Percentiles rank a stretch among this genome's conserved stretches.
phyloP scores from a whole-genome alignment of 2,113 vertebrate genomes.

The Pelecanus crispus region DNA sequence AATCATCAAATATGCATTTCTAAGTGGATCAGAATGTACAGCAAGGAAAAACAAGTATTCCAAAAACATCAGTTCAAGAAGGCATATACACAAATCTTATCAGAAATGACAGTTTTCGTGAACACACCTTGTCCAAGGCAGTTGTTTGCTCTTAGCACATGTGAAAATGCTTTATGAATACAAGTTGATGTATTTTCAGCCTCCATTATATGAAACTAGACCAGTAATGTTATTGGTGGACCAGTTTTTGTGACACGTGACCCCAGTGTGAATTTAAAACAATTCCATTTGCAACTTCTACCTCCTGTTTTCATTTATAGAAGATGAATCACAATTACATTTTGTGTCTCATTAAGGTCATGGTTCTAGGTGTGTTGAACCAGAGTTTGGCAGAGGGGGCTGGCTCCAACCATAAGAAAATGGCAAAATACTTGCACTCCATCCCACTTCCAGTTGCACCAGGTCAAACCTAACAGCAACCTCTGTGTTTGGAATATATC shows the following conservation, averaged over 20 bases:
- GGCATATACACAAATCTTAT: background rate
- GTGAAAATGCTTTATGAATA: background rate
- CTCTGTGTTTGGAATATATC: background rate
- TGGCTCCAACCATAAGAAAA: background rate
- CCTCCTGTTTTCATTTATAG: background rate
- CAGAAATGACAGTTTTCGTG: background rate
- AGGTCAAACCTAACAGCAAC: background rate
- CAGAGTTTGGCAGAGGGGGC: background rate
- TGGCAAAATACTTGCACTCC: background rate
- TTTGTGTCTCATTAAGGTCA: background rate
- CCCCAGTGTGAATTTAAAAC: background rate
- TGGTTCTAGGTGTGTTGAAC: background rate
- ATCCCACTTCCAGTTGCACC: background rate
- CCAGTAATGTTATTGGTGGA: background rate
- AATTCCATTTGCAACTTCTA: background rate
- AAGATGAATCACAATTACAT: background rate
- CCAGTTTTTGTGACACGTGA: background rate
- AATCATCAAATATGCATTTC: slow-evolving; percentile 19
- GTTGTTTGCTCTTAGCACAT: background rate
- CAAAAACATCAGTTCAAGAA: background rate
- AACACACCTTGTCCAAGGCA: background rate
- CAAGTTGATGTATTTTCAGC: background rate
- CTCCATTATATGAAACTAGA: background rate
- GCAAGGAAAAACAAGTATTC: background rate
- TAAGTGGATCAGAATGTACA: slow-evolving; percentile 3